These are phyloP conservation scores for Ptychoptera albimana DNA, from an alignment of 2,888 invertebrate species.

Conservation along the genomic window DNA sequence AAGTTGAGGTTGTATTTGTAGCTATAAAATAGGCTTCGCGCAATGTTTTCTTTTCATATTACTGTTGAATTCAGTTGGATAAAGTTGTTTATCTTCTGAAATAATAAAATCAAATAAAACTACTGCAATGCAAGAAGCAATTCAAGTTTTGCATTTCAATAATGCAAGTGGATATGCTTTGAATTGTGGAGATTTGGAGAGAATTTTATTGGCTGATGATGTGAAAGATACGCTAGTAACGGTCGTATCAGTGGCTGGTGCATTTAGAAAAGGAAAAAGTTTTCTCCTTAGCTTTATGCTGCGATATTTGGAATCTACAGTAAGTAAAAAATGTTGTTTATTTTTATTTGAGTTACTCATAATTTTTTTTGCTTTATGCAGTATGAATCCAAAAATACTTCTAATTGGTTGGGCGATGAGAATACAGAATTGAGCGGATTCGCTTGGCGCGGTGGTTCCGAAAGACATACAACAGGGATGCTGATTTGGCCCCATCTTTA, in stretches of 20 bases:
- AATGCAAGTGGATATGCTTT: background rate
- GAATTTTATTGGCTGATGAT: conserved; percentile 2
- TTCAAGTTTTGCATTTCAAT: conserved; percentile 2
- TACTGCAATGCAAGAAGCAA: background rate
- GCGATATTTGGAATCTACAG: conserved; percentile 5
- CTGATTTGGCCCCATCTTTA: conserved; percentile 5
- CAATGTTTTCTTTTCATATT: too few species aligned
- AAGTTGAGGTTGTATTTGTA: too few species aligned
- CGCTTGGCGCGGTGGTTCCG: conserved; percentile 5
- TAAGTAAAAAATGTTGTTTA: background rate
- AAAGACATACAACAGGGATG: conserved; percentile 5
- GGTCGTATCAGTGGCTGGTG: conserved; percentile 5
- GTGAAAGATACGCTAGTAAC: conserved; percentile 4
- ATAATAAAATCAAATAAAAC: too few species aligned
- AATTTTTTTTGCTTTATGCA: background rate
- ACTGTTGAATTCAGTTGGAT: too few species aligned
- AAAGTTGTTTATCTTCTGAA: too few species aligned
- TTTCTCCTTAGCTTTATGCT: conserved; percentile 5
- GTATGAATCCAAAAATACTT: background rate
- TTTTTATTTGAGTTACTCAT: background rate
- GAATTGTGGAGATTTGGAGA: conserved; percentile 1
- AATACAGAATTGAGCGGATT: background rate
- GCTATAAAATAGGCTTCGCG: too few species aligned
- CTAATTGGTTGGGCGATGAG: conserved; percentile 2
- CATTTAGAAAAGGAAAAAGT: conserved; percentile 5